These are phyloP conservation scores for Equus quagga DNA, from an alignment of 2,113 vertebrate genomes.

Conservation along the genomic window DNA sequence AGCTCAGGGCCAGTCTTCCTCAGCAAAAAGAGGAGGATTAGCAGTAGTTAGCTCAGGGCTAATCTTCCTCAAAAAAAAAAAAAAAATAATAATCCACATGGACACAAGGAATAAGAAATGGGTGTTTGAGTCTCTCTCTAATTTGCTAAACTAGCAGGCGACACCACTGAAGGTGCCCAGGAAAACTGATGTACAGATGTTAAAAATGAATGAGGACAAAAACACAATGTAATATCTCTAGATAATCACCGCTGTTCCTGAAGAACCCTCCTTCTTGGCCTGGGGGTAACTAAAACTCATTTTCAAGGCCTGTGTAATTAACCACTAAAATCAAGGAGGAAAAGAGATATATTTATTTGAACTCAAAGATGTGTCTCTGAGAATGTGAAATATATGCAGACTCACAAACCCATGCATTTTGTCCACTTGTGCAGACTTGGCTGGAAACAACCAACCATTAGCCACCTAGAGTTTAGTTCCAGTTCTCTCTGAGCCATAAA, in stretches of 20 bases:
- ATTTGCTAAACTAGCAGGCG: background rate
- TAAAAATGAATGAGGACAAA: background rate
- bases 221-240: background rate
- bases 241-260: background rate
- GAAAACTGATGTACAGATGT: background rate
- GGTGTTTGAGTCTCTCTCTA: background rate
- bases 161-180: background rate
- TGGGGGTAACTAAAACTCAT: background rate
- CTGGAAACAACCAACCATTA: background rate
- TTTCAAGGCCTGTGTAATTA: background rate
- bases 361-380: background rate
- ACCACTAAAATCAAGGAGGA: background rate
- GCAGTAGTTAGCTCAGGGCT: too few species aligned
- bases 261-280: background rate
- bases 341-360: background rate
- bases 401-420: background rate
- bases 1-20: too few species aligned
- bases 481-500: background rate
- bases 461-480: background rate
- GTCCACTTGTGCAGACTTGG: constrained; percentile 30
- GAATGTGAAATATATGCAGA: background rate
- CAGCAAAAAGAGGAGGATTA: too few species aligned
- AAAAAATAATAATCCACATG: background rate
- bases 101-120: background rate
- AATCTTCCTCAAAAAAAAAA: too few species aligned